phyloP scores from a whole-genome alignment of 2,888 invertebrate species.

The Anthophora plumipes region DNA sequence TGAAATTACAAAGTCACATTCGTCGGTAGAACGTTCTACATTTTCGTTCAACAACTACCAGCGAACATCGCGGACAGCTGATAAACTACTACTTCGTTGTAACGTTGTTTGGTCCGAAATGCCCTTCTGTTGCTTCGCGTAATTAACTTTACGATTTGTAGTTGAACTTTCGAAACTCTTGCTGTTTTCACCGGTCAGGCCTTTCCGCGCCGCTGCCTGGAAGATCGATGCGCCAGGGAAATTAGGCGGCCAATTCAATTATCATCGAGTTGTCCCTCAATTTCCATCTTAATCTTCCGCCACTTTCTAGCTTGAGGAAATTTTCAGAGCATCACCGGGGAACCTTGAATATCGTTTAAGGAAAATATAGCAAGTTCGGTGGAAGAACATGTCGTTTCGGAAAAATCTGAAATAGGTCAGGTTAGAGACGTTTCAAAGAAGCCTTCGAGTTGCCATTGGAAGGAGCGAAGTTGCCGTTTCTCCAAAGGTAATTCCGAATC shows the following conservation, averaged over 20 bases:
- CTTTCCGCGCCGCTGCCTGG: too few relatives aligned
- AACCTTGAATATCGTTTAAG: not conserved
- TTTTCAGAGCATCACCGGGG: not conserved
- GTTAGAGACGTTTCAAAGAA: too few relatives aligned
- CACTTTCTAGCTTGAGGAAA: not conserved
- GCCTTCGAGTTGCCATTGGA: too few relatives aligned
- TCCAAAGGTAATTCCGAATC: not conserved
- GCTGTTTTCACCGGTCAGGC: too few relatives aligned
- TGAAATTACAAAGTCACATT: not conserved
- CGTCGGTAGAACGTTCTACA: not conserved
- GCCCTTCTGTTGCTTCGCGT: too few relatives aligned
- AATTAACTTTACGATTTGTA: too few relatives aligned
- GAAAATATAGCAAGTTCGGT: not conserved
- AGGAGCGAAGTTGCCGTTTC: too few relatives aligned
- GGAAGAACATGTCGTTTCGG: not conserved
- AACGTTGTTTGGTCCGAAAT: not conserved
- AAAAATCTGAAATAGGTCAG: not conserved
- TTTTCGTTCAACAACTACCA: not conserved
- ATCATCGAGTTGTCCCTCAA: not conserved
- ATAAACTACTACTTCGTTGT: slow-evolving; percentile 4
- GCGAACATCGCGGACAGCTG: not conserved
- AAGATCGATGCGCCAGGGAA: too few relatives aligned
- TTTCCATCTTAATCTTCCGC: not conserved
- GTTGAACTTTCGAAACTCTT: too few relatives aligned
- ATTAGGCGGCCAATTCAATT: too few relatives aligned